phyloP scores from a whole-genome alignment of 2,888 invertebrate species.

The Phragmatobia fuliginosa region DNA sequence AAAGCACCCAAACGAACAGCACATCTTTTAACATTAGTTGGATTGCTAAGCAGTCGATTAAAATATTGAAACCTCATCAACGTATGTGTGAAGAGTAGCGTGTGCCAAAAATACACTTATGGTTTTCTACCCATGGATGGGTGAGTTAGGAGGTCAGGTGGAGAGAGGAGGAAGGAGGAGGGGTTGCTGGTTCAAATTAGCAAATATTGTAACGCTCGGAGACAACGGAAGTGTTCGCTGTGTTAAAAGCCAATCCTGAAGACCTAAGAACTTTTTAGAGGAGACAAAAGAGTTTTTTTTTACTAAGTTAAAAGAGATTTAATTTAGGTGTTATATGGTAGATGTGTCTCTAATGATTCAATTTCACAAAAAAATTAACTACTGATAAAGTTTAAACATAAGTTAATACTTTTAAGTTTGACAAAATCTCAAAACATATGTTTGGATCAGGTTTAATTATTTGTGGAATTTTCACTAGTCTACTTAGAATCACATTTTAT shows the following conservation, averaged over 20 bases:
- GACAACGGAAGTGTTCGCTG: slow-evolving; percentile 56
- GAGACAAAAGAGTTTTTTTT: not conserved
- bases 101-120: slow-evolving; percentile 53
- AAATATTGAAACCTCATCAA: slow-evolving; percentile 37
- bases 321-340: not conserved
- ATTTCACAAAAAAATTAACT: not conserved
- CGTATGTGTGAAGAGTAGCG: slow-evolving; percentile 32
- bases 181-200: slow-evolving; percentile 47
- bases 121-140: slow-evolving; percentile 33
- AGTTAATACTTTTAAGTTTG: no score
- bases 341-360: not conserved
- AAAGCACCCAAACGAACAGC: not conserved
- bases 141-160: slow-evolving; percentile 3
- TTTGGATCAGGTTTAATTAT: not conserved
- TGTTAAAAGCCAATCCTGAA: slow-evolving; percentile 49
- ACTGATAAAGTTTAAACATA: no score
- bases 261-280: slow-evolving; percentile 22
- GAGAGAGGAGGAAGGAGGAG: not conserved
- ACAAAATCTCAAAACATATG: not conserved
- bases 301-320: not conserved
- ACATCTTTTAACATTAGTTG: not conserved
- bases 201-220: slow-evolving; percentile 60
- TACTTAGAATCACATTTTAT: not conserved
- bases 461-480: not conserved
- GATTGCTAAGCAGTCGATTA: not conserved